These are phyloP conservation scores for Chromobotia macracanthus DNA, from an alignment of 2,797 vertebrate genomes.

Conservation along the genomic window DNA sequence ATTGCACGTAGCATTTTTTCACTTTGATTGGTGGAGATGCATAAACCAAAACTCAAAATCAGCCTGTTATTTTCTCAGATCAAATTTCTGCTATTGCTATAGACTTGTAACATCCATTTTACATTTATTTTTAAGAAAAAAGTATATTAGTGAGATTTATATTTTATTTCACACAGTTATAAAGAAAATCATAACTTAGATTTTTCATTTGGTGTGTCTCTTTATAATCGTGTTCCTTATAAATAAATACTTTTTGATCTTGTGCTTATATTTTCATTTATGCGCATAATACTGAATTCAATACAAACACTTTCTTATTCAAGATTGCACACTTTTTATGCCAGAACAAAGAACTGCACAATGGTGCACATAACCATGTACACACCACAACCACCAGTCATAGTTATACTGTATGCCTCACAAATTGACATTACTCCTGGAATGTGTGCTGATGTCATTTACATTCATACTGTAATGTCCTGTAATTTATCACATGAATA, in stretches of 20 bases:
- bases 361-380: not conserved
- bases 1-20: slow-evolving; percentile 4
- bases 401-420: not conserved
- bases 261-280: not conserved
- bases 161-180: not conserved
- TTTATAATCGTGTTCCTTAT: not conserved
- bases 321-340: not conserved
- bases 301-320: not conserved
- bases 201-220: not conserved
- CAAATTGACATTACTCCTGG: not conserved
- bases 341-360: not conserved
- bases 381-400: not conserved
- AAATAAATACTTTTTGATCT: not conserved
- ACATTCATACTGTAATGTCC: not conserved
- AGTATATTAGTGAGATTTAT: not conserved
- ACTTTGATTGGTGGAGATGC: slow-evolving; percentile 12
- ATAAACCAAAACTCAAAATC: slow-evolving; percentile 22
- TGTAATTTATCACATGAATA: not conserved
- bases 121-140: not conserved
- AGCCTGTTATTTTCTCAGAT: slow-evolving; percentile 17
- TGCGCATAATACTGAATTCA: not conserved
- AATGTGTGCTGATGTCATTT: slow-evolving; percentile 1
- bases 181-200: not conserved
- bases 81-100: not conserved
- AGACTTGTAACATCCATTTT: not conserved